Conservation (phyloP, 35 echinoderm and acorn worm species). For the Stichopus chloronotus region DNA sequence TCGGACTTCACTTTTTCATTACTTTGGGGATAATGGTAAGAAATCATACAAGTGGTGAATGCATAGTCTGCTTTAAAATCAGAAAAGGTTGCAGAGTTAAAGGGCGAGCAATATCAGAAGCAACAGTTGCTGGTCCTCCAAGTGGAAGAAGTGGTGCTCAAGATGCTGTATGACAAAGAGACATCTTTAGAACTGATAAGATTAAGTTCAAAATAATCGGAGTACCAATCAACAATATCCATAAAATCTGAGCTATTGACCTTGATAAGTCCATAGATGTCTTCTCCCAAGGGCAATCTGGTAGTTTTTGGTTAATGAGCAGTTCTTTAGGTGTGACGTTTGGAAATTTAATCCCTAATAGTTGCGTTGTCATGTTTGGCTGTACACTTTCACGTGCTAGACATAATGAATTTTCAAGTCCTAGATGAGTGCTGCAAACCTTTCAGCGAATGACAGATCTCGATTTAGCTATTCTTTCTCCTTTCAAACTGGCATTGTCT, state of each 20-base stretch:
- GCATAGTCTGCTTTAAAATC: constrained; percentile 30
- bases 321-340: constrained; percentile 57
- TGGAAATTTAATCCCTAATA: constrained; percentile 27
- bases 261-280: constrained; percentile 51
- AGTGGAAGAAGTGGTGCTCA: constrained; percentile 8
- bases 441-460: constrained; percentile 30
- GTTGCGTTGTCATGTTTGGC: constrained; percentile 23
- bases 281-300: constrained; percentile 64
- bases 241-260: constrained; percentile 58
- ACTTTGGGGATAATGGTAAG: constrained; percentile 39
- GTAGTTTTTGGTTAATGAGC: constrained; percentile 62
- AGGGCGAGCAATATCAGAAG: constrained; percentile 41
- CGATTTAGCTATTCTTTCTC: neutral
- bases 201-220: constrained; percentile 50
- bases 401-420: constrained; percentile 14
- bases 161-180: constrained; percentile 26
- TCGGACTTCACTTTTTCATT: constrained; percentile 44
- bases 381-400: constrained; percentile 26
- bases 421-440: constrained; percentile 33
- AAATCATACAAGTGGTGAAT: constrained; percentile 21
- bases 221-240: constrained; percentile 65
- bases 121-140: constrained; percentile 19
- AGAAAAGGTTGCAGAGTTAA: constrained; percentile 28
- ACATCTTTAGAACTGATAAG: constrained; percentile 14
- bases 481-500: constrained; percentile 19